phyloP scores from a whole-genome alignment of 2,113 vertebrate genomes.

The Reinhardtius hippoglossoides region DNA sequence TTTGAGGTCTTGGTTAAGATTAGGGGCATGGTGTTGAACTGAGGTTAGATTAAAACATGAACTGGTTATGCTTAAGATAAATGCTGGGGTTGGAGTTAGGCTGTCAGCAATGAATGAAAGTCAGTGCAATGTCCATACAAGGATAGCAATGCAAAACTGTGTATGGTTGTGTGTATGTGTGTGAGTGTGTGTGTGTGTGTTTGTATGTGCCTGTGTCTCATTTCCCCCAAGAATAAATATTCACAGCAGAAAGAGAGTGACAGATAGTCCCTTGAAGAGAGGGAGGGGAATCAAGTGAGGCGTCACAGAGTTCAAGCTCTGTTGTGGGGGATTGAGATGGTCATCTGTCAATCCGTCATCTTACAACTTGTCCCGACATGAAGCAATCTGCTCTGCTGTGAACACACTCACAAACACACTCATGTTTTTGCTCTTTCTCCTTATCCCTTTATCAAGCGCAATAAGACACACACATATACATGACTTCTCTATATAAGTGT shows the following conservation, averaged over 20 bases:
- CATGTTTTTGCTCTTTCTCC: constrained; percentile 24
- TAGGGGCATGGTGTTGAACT: neutral
- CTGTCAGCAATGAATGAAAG: neutral
- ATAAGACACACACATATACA: constrained; percentile 11
- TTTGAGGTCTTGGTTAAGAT: neutral
- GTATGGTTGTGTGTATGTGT: constrained; percentile 5
- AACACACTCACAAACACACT: constrained; percentile 12
- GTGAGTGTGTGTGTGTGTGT: constrained; percentile 7
- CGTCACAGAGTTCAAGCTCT: constrained; percentile 47
- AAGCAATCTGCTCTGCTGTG: constrained; percentile 58
- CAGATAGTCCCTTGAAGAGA: constrained; percentile 48
- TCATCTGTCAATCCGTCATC: constrained; percentile 73
- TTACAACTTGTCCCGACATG: constrained; percentile 46
- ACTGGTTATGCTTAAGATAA: neutral
- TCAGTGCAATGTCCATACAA: neutral
- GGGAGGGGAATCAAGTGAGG: constrained; percentile 11
- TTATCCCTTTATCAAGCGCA: constrained; percentile 29
- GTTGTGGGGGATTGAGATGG: constrained; percentile 53
- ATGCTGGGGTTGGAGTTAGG: neutral
- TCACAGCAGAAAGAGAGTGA: constrained; percentile 66
- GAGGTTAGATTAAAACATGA: neutral
- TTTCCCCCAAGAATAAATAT: constrained; percentile 74
- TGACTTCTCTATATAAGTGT: constrained; percentile 18
- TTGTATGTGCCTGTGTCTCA: constrained; percentile 2
- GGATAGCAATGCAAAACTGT: neutral